These are phyloP conservation scores for Menura novaehollandiae DNA, from an alignment of 2,113 vertebrate genomes.

Conservation along the genomic window DNA sequence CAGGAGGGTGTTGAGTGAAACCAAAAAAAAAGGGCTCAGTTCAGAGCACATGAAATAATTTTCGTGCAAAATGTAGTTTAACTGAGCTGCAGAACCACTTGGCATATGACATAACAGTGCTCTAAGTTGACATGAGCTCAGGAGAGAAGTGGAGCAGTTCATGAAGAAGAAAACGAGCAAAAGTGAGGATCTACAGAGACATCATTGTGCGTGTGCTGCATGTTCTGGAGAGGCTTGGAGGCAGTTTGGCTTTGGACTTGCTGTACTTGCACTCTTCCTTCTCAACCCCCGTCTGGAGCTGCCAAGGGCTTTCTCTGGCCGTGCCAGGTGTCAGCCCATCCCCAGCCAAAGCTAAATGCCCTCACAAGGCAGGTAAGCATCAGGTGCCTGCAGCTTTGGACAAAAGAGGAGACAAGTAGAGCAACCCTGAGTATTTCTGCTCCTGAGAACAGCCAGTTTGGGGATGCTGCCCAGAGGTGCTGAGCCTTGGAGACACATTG, in stretches of 20 bases:
- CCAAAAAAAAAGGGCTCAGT: background rate
- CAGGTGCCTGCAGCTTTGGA: background rate
- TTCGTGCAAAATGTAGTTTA: background rate
- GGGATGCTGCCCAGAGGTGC: background rate
- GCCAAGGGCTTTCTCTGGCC: accelerated
- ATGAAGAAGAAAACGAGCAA: accelerated
- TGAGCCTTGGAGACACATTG: accelerated
- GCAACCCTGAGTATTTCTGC: background rate
- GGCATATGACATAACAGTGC: accelerated
- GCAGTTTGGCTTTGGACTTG: background rate
- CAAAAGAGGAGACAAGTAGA: background rate
- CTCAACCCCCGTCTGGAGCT: background rate
- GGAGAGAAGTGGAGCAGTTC: background rate
- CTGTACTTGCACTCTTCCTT: accelerated
- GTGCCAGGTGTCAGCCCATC: accelerated
- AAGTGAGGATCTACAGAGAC: background rate
- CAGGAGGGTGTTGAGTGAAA: accelerated
- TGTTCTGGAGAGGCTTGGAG: background rate
- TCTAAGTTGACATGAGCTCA: background rate
- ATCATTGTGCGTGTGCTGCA: accelerated
- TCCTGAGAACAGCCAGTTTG: background rate
- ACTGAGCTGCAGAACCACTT: background rate
- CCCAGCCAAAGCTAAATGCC: background rate
- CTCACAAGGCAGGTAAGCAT: background rate
- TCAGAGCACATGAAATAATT: background rate